A percentile compares a stretch with the other conserved stretches of the same genome.
Evolutionary conservation across 2,888 invertebrate genomes (phyloP).

Genomic region (Tinea trinotella): DNA sequence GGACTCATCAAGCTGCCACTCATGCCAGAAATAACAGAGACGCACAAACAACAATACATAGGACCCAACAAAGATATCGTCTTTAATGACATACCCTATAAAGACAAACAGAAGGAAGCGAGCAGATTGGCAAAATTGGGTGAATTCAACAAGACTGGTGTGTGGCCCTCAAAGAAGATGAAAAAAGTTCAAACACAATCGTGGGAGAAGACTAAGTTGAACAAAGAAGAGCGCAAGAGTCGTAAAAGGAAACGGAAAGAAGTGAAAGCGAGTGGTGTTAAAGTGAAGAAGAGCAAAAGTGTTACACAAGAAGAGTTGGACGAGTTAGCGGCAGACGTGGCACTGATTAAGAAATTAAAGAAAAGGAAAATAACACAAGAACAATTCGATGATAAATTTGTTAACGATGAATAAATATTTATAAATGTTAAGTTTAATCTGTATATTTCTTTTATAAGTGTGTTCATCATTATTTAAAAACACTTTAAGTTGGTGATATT

Average conservation of each 20-base stretch:
- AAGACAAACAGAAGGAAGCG: constrained; percentile 83
- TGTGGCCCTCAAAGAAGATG: constrained; percentile 77
- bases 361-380: constrained; percentile 82
- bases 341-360: constrained; percentile 88
- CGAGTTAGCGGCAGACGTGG: constrained; percentile 85
- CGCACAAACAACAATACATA: constrained; percentile 60
- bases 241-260: constrained; percentile 76
- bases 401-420: constrained; percentile 36
- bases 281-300: constrained; percentile 51
- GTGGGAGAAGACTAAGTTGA: constrained; percentile 84
- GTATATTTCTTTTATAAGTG: too few species aligned
- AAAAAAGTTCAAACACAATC: constrained; percentile 72
- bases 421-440: too few species aligned
- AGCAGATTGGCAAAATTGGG: constrained; percentile 80
- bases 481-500: too few species aligned
- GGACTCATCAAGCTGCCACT: constrained; percentile 92
- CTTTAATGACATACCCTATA: constrained; percentile 81
- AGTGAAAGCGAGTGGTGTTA: constrained; percentile 54
- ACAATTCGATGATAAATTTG: constrained; percentile 77
- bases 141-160: constrained; percentile 80
- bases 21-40: constrained; percentile 93
- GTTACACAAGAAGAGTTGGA: constrained; percentile 81
- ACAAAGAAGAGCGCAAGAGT: constrained; percentile 76
- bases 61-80: constrained; percentile 76
- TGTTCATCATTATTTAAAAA: too few species aligned